Conservation (phyloP, 2,113 vertebrate genomes). For the Pangasianodon gigas region DNA sequence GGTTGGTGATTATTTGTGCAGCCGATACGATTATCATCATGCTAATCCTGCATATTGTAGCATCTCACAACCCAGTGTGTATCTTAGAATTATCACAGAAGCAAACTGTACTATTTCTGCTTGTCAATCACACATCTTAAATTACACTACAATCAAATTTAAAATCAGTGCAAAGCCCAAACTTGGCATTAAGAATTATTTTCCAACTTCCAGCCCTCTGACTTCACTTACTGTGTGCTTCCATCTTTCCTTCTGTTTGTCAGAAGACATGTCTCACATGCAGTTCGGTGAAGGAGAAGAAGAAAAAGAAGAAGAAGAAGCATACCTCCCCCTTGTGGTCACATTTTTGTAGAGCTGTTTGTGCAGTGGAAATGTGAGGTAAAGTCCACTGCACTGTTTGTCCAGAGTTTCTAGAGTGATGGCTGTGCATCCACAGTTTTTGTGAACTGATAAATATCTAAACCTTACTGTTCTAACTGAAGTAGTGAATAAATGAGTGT, state of each 20-base stretch:
- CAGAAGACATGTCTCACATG: constrained; percentile 29
- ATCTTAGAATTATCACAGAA: constrained; percentile 14
- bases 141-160: constrained; percentile 35
- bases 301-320: neutral
- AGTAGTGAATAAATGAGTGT: neutral
- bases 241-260: constrained; percentile 33
- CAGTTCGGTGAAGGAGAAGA: neutral
- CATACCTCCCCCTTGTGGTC: constrained; percentile 22
- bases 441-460: constrained; percentile 11
- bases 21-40: constrained; percentile 24
- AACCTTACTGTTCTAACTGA: constrained; percentile 30
- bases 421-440: constrained; percentile 18
- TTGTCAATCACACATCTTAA: constrained; percentile 1
- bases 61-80: constrained; percentile 15
- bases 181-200: constrained; percentile 16
- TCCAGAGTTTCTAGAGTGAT: neutral
- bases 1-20: constrained; percentile 21
- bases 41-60: constrained; percentile 12
- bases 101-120: constrained; percentile 26
- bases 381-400: constrained; percentile 25
- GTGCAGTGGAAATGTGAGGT: constrained; percentile 39
- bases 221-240: constrained; percentile 47
- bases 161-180: constrained; percentile 62
- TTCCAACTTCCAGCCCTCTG: constrained; percentile 18
- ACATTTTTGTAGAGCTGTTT: neutral